A percentile compares a stretch with the other conserved stretches of the same genome.
phyloP scores from a whole-genome alignment of 2,888 invertebrate genomes.

The Sesia bembeciformis region DNA sequence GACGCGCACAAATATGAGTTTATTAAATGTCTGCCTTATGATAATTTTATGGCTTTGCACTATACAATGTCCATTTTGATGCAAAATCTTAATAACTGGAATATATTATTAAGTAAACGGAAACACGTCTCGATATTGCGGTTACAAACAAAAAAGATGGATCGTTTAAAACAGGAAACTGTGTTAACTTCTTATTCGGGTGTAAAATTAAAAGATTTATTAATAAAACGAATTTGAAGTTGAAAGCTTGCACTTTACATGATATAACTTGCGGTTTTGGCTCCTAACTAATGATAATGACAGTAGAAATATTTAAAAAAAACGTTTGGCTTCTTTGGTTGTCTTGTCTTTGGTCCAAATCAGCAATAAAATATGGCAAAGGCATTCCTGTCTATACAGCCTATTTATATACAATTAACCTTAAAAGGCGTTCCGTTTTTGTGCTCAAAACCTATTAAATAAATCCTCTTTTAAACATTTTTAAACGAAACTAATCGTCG shows the following conservation, averaged over 20 bases:
- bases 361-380: too few species aligned
- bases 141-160: slow-evolving; percentile 27
- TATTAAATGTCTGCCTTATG: slow-evolving; percentile 59
- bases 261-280: too few species aligned
- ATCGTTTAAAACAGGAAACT: too few species aligned
- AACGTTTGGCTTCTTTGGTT: too few species aligned
- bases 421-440: too few species aligned
- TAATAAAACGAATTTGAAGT: neutral
- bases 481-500: neutral
- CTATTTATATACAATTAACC: too few species aligned
- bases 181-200: too few species aligned
- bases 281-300: too few species aligned
- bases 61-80: slow-evolving; percentile 41
- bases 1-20: slow-evolving; percentile 59
- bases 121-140: slow-evolving; percentile 42
- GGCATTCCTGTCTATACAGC: too few species aligned
- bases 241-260: neutral
- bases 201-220: neutral
- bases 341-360: too few species aligned
- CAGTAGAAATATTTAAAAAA: too few species aligned
- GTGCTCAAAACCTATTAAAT: too few species aligned
- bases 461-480: slow-evolving; percentile 3
- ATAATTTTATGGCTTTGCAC: slow-evolving; percentile 56
- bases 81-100: slow-evolving; percentile 23
- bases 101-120: slow-evolving; percentile 13